Conservation (phyloP, 1,140 invertebrate species). For the Papilio polyxenes region DNA sequence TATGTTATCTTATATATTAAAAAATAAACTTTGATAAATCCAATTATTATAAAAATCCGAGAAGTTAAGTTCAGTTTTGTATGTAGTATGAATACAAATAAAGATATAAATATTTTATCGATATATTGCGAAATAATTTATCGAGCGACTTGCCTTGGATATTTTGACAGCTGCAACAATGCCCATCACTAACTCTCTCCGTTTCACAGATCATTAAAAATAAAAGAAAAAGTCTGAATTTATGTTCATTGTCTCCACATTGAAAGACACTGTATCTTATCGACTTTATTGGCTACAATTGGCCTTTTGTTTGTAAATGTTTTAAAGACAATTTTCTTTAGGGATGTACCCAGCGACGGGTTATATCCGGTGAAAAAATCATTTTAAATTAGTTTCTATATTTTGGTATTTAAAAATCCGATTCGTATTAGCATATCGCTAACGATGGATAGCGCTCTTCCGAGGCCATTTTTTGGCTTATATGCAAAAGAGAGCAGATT, state of each 20-base stretch:
- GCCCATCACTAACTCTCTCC: constrained; percentile 38
- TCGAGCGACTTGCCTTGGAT: not conserved
- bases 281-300: constrained; percentile 40
- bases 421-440: constrained; percentile 62
- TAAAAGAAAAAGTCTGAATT: constrained; percentile 38
- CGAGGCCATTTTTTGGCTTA: constrained; percentile 61
- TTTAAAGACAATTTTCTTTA: constrained; percentile 43
- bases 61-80: too few species aligned
- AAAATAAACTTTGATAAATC: too few species aligned
- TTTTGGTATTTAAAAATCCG: constrained; percentile 34
- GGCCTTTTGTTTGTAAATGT: constrained; percentile 50
- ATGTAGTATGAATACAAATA: not conserved
- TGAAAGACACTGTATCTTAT: constrained; percentile 44
- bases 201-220: constrained; percentile 34
- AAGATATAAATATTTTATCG: constrained; percentile 16
- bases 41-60: too few species aligned
- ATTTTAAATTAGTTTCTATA: constrained; percentile 33
- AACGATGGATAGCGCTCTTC: constrained; percentile 66
- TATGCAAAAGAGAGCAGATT: constrained; percentile 72
- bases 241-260: constrained; percentile 43
- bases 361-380: constrained; percentile 12
- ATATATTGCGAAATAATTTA: constrained; percentile 19
- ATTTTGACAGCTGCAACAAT: constrained; percentile 30
- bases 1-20: too few species aligned
- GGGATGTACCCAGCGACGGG: constrained; percentile 32